Evolutionary conservation across 1,140 invertebrate genomes (phyloP).

Genomic region (Drosophila willistoni): DNA sequence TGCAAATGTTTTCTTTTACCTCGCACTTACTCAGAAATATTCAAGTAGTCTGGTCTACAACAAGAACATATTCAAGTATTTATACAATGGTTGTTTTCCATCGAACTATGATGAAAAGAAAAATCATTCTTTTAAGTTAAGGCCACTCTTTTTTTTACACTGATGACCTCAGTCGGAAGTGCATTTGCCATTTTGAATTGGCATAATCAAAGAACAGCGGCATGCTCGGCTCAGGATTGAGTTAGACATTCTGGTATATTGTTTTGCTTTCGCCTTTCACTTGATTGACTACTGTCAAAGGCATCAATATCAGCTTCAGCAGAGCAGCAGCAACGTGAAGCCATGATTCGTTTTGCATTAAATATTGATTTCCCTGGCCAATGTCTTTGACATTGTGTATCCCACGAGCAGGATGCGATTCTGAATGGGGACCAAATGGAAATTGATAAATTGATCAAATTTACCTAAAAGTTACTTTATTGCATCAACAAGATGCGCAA

Average conservation of each 20-base stretch:
- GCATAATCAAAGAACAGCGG: constrained; percentile 11
- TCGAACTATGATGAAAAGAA: neutral
- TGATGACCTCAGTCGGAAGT: neutral
- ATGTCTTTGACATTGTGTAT: constrained; percentile 1
- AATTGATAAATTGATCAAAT: constrained; percentile 7
- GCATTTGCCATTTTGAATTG: constrained; percentile 17
- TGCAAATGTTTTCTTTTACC: too few species aligned
- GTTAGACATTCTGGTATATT: constrained; percentile 37
- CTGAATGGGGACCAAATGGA: constrained; percentile 3
- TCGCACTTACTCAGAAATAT: too few species aligned
- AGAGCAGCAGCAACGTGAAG: neutral
- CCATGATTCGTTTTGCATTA: constrained; percentile 23
- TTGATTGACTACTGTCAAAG: constrained; percentile 58
- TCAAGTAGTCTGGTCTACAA: too few species aligned
- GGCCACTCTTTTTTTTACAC: neutral
- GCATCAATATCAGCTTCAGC: constrained; percentile 1
- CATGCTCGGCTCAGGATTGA: neutral
- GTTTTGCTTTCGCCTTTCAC: constrained; percentile 27
- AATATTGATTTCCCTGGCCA: constrained; percentile 37
- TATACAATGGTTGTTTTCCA: too few species aligned
- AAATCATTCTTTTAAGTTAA: neutral
- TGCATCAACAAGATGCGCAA: neutral
- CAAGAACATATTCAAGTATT: too few species aligned
- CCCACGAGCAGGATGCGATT: neutral
- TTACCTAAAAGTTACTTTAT: neutral